These are phyloP conservation scores for Lepidostoma basale DNA, from an alignment of 1,140 invertebrate genomes.

Conservation along the genomic window DNA sequence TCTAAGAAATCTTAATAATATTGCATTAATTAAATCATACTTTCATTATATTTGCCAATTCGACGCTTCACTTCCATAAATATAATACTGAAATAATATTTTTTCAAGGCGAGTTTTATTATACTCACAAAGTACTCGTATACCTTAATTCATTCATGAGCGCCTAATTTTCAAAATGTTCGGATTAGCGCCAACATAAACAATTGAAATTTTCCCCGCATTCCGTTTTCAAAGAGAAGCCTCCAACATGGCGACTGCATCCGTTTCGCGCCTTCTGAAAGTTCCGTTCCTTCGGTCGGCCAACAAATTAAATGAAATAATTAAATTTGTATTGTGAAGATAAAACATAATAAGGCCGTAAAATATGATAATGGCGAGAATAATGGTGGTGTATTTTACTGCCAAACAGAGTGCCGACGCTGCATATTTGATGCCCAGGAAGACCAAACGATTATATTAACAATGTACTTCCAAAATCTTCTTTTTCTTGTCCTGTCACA, in stretches of 20 bases:
- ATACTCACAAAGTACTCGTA: too few relatives aligned
- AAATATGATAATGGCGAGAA: background rate
- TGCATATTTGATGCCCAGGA: background rate
- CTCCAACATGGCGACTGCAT: background rate
- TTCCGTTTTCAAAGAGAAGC: background rate
- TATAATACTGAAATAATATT: too few relatives aligned
- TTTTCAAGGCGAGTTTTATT: too few relatives aligned
- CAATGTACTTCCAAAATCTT: too few relatives aligned
- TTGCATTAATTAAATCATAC: too few relatives aligned
- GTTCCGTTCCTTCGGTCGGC: background rate
- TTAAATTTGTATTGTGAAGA: background rate
- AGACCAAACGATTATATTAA: background rate
- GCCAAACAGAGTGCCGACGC: background rate
- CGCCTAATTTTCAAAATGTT: too few relatives aligned
- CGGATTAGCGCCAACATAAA: background rate
- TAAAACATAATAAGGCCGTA: constrained; percentile 7
- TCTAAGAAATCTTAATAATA: too few relatives aligned
- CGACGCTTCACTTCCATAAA: too few relatives aligned
- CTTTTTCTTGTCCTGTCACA: too few relatives aligned
- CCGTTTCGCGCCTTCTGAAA: background rate
- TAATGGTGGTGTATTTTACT: background rate
- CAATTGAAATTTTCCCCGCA: too few relatives aligned
- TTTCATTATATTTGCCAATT: too few relatives aligned
- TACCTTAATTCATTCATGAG: too few relatives aligned
- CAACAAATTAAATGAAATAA: constrained; percentile 6